Percentiles rank a stretch among this genome's conserved stretches.
These are phyloP conservation scores for Pediacus dermestoides DNA, from an alignment of 2,888 invertebrate species.

Conservation along the genomic window DNA sequence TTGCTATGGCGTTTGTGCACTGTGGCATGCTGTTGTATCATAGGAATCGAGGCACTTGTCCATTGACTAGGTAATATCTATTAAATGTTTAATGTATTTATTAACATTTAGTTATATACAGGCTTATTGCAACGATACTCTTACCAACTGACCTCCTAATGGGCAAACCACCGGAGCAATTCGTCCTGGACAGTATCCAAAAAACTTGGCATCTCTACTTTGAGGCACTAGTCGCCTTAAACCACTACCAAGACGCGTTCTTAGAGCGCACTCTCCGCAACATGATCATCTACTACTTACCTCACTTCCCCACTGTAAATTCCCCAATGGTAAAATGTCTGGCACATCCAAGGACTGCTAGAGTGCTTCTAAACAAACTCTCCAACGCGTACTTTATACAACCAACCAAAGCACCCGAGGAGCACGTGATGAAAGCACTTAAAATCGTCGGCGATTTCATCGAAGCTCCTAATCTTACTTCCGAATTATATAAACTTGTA, in stretches of 20 bases:
- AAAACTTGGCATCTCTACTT: constrained; percentile 55
- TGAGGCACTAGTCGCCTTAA: constrained; percentile 52
- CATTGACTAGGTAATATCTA: too few species aligned
- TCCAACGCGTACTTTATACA: constrained; percentile 38
- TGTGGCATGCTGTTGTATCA: constrained; percentile 42
- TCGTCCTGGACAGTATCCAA: constrained; percentile 50
- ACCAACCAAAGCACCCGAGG: constrained; percentile 38
- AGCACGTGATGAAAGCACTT: constrained; percentile 39
- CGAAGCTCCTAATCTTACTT: constrained; percentile 31
- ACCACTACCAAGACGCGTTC: constrained; percentile 49
- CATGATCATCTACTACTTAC: constrained; percentile 47
- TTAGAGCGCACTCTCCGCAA: constrained; percentile 52
- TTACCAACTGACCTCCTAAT: constrained; percentile 52
- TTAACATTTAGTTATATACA: too few species aligned
- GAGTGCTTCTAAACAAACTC: constrained; percentile 41
- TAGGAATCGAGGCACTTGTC: constrained; percentile 45
- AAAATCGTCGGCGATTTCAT: constrained; percentile 38
- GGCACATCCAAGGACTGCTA: constrained; percentile 30
- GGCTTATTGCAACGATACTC: constrained; percentile 52
- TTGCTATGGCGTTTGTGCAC: constrained; percentile 38
- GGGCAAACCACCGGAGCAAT: constrained; percentile 48
- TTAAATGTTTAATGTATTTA: too few species aligned
- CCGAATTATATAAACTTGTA: constrained; percentile 28
- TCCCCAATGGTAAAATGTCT: constrained; percentile 40
- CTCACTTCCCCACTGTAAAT: constrained; percentile 36